Evolutionary conservation across 2,113 vertebrate genomes (phyloP).

Genomic region (Megaptera novaeangliae): DNA sequence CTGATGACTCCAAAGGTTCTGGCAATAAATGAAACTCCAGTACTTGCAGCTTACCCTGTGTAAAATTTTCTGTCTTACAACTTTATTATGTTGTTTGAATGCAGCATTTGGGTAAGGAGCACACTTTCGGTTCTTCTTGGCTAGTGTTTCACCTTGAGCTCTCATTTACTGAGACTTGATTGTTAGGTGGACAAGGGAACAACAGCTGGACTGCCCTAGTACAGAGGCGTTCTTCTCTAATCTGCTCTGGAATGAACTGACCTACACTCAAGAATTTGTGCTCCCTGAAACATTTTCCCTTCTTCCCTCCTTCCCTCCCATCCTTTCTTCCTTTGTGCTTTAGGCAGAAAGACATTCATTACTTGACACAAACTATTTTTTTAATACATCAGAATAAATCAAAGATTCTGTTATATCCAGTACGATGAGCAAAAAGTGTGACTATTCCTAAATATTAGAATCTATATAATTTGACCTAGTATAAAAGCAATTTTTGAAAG

Average conservation of each 20-base stretch:
- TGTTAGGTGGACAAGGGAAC: not conserved
- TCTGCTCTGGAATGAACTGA: not conserved
- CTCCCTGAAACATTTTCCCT: not conserved
- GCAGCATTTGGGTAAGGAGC: not conserved
- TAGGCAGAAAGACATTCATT: not conserved
- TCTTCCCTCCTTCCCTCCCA: not conserved
- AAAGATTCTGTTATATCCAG: conserved; percentile 46
- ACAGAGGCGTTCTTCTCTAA: not conserved
- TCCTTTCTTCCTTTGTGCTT: not conserved
- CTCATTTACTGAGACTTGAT: not conserved
- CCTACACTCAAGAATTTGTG: not conserved
- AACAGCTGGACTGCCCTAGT: not conserved
- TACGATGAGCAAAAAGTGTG: conserved; percentile 41
- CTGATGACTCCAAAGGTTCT: not conserved
- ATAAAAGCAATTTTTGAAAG: conserved; percentile 17
- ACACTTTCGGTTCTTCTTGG: not conserved
- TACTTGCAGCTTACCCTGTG: not conserved
- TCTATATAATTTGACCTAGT: conserved; percentile 50
- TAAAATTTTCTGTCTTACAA: not conserved
- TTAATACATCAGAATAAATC: conserved; percentile 2
- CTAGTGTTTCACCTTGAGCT: not conserved
- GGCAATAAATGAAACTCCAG: not conserved
- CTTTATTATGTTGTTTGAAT: not conserved
- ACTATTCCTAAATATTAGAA: conserved; percentile 37
- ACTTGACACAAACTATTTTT: not conserved